A percentile compares a stretch with the other conserved stretches of the same genome.
Evolutionary conservation across 1,140 invertebrate genomes (phyloP).

Genomic region (Drosophila sucinea): DNA sequence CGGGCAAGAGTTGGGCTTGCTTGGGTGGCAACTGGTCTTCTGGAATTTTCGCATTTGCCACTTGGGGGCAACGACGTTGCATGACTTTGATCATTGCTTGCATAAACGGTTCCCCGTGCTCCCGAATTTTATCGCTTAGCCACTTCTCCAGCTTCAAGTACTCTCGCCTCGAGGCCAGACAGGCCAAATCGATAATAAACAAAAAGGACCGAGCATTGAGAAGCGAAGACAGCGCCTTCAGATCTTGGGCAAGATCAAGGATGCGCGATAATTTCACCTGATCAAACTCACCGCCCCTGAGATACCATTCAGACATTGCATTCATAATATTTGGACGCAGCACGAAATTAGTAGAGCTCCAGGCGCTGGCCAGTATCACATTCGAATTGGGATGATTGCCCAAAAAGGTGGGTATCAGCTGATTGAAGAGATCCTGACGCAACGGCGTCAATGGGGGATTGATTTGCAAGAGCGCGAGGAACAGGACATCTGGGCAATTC

Average conservation of each 20-base stretch:
- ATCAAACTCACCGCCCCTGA: slow-evolving; percentile 92
- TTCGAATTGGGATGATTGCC: slow-evolving; percentile 97
- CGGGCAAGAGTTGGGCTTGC: slow-evolving; percentile 93
- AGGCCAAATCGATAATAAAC: slow-evolving; percentile 99
- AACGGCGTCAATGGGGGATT: slow-evolving; percentile 89
- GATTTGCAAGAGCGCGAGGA: slow-evolving; percentile 94
- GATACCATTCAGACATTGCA: slow-evolving; percentile 98
- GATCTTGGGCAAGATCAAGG: slow-evolving; percentile 97
- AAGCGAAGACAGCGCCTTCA: slow-evolving; percentile 96
- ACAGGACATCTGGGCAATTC: slow-evolving; percentile 96
- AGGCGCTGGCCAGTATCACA: slow-evolving; percentile 96
- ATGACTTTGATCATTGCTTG: slow-evolving; percentile 93
- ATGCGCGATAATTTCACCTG: slow-evolving; percentile 96
- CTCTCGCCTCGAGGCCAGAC: slow-evolving; percentile 96
- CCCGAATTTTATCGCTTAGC: slow-evolving; percentile 97
- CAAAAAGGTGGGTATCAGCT: slow-evolving; percentile 95
- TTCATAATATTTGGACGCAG: slow-evolving; percentile 96
- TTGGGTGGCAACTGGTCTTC: slow-evolving; percentile 92
- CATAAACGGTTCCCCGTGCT: slow-evolving; percentile 95
- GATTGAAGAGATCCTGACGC: slow-evolving; percentile 92
- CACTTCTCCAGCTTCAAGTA: slow-evolving; percentile 99
- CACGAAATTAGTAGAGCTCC: slow-evolving; percentile 91
- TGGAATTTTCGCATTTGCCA: slow-evolving; percentile 89
- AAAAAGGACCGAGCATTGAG: slow-evolving; percentile 96
- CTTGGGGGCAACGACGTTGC: slow-evolving; percentile 93